Evolutionary conservation across 2,113 vertebrate genomes (phyloP).

Genomic region (Ursus arctos): DNA sequence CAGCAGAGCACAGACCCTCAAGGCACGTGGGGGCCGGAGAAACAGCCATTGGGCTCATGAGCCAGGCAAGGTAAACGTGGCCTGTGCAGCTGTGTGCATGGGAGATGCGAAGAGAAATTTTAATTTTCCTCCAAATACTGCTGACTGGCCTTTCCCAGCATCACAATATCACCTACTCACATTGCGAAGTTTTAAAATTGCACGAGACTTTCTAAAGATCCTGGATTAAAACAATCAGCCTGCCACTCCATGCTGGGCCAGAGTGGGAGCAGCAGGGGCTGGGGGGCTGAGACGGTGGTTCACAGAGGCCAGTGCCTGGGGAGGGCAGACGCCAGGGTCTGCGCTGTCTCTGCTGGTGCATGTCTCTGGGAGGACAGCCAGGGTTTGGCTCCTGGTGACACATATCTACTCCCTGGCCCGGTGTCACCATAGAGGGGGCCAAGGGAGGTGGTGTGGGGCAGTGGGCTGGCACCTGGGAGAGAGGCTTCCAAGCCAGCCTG

Average conservation of each 20-base stretch:
- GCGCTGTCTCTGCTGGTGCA: neutral
- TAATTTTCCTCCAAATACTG: neutral
- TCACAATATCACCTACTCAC: neutral
- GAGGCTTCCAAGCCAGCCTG: neutral
- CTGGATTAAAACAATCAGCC: neutral
- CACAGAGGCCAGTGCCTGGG: neutral
- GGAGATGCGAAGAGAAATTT: neutral
- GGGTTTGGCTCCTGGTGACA: neutral
- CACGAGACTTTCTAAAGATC: neutral
- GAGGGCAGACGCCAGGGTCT: neutral
- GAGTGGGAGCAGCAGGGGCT: neutral
- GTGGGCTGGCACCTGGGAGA: neutral
- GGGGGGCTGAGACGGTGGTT: neutral
- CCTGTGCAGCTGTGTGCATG: neutral
- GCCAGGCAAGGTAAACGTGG: neutral
- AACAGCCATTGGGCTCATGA: neutral
- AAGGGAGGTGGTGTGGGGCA: neutral
- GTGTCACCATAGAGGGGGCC: accelerated
- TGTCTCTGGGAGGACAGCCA: neutral
- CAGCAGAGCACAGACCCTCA: neutral
- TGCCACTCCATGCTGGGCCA: too few species aligned
- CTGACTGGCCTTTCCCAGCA: neutral
- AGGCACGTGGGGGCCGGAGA: neutral
- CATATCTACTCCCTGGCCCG: neutral
- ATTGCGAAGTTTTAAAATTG: neutral